Base-by-base conservation (phyloP, 35 echinoderm and acorn worm genomes). In the Stichopus chloronotus region DNA sequence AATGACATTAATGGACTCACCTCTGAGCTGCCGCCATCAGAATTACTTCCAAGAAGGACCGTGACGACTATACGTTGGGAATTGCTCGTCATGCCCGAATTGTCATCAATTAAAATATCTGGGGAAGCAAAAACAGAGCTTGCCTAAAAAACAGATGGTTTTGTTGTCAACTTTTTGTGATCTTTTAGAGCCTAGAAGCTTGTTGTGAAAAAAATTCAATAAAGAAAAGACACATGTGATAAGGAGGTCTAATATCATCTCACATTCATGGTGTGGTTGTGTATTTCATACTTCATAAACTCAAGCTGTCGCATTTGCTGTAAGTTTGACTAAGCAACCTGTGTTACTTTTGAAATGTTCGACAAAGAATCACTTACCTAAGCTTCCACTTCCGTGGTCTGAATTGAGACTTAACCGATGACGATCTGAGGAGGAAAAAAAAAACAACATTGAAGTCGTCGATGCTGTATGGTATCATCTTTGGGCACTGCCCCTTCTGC, bases 21-120 rank as follows among this genome's bases (percentile, higher is more conserved):
- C 63, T 76, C 92, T 20, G 72, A 63, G 52, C 92, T 59, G 52
- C 92, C 94, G 12, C 53, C 83, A 23, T 53, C 63, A 0, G 61
- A 0, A 7, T 16, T 74, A 90, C 72, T 92, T 6, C 94, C 94
- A 16, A 92, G 21, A n/a, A 95, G 88, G n/a, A 99, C 97, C 16
- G 95, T 96, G 57, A 99, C 95, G 9, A 96, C 93, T 25, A 99
- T 96, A 13, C 97, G 84, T 57, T 96, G 95, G 12, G 95, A 94
- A 68, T 99, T 99, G 58, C 87, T 95, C 2, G 97, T 99, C 95
- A 96, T 96, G n/a, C 97, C 97, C 24, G 97, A 99, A 89, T 96
- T 99, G 81, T 99, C 97, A 78, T 99, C 97, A 13, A 99, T 82
- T 21, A 99, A 63, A 91, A 99, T 99, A 91, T 99, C 97, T 84